phyloP scores from a whole-genome alignment of 2,888 invertebrate species.

The Agrotis ipsilon region DNA sequence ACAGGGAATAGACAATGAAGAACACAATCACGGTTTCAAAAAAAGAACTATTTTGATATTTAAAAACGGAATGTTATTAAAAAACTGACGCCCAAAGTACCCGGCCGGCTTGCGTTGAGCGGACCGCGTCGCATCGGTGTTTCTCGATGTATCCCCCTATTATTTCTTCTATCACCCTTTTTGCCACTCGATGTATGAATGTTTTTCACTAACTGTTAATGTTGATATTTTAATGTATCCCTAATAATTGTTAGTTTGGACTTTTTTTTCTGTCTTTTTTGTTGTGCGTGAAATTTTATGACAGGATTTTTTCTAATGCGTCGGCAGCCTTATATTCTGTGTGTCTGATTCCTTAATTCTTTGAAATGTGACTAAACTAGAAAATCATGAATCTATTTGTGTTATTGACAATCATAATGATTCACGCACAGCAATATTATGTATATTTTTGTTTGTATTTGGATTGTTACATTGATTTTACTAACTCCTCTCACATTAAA shows the following conservation, averaged over 20 bases:
- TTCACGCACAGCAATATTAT: conserved; percentile 65
- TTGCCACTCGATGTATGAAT: conserved; percentile 90
- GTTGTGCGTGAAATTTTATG: conserved; percentile 66
- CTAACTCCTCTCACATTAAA: not conserved
- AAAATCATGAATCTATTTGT: conserved; percentile 38
- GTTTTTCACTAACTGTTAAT: conserved; percentile 91
- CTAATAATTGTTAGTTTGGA: conserved; percentile 73
- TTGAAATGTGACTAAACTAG: conserved; percentile 29
- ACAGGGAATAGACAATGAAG: conserved; percentile 7
- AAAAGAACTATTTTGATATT: conserved; percentile 15
- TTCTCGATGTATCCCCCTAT: conserved; percentile 86
- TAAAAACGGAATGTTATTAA: conserved; percentile 48
- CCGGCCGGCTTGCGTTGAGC: conserved; percentile 85
- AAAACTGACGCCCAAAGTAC: conserved; percentile 83
- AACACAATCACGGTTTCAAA: conserved; percentile 38
- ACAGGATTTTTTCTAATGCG: not conserved
- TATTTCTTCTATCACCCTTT: conserved; percentile 87
- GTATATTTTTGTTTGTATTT: conserved; percentile 65
- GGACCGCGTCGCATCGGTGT: conserved; percentile 89
- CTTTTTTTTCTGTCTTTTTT: conserved; percentile 62
- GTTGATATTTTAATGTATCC: conserved; percentile 85
- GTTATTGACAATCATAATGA: conserved; percentile 55
- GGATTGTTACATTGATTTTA: conserved; percentile 57
- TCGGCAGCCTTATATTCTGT: not conserved
- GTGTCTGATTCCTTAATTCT: conserved; percentile 7